phyloP scores from a whole-genome alignment of 1,140 invertebrate species.

The Diabrotica virgifera region DNA sequence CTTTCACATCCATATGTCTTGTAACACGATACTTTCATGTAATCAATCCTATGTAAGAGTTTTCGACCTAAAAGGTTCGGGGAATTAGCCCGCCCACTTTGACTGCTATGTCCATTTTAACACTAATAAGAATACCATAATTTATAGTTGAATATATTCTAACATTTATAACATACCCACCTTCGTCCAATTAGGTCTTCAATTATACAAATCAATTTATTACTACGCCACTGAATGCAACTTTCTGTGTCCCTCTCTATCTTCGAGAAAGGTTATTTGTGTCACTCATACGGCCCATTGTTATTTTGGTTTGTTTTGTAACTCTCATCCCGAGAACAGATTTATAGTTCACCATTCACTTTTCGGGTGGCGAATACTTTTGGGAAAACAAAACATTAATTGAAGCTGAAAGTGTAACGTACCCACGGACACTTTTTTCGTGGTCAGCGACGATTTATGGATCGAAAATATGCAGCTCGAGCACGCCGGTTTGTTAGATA shows the following conservation, averaged over 20 bases:
- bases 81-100: too few relatives aligned
- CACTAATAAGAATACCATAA: too few relatives aligned
- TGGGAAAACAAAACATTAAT: conserved; percentile 40
- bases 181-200: too few relatives aligned
- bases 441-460: conserved; percentile 27
- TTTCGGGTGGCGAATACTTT: conserved; percentile 32
- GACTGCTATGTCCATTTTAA: too few relatives aligned
- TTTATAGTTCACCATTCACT: conserved; percentile 34
- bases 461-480: conserved; percentile 17
- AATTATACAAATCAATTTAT: too few relatives aligned
- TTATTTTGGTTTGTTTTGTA: conserved; percentile 42
- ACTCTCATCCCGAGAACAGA: conserved; percentile 27
- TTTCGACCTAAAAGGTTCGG: too few relatives aligned
- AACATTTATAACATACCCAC: too few relatives aligned
- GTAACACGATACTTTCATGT: too few relatives aligned
- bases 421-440: conserved; percentile 31
- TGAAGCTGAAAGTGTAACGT: conserved; percentile 37
- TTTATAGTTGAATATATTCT: too few relatives aligned
- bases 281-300: conserved; percentile 41
- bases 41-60: too few relatives aligned
- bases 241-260: conserved; percentile 4
- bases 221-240: not conserved
- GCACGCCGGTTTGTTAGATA: too few relatives aligned
- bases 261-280: conserved; percentile 35
- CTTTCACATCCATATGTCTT: too few relatives aligned